Evolutionary conservation across 2,113 vertebrate species (phyloP).

Genomic region (Sialia sialis): DNA sequence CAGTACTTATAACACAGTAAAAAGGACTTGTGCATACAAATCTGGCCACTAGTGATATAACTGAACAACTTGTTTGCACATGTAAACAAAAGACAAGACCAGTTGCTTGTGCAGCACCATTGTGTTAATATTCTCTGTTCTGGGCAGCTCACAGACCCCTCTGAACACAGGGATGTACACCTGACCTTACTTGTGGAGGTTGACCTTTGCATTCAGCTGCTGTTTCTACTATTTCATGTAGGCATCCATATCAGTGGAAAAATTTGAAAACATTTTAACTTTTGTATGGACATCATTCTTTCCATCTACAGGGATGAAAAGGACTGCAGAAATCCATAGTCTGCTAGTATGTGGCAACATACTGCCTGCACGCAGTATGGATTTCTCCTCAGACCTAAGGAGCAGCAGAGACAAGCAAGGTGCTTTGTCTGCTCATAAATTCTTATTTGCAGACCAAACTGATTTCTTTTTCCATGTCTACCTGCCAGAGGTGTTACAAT

Average conservation of each 20-base stretch:
- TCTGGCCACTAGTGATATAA: background rate
- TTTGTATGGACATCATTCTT: background rate
- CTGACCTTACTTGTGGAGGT: background rate
- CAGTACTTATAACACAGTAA: background rate
- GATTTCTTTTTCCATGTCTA: background rate
- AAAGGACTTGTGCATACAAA: background rate
- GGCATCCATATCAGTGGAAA: background rate
- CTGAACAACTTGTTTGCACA: background rate
- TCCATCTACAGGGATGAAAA: background rate
- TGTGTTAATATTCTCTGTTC: background rate
- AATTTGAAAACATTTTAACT: background rate
- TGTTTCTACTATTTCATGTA: background rate
- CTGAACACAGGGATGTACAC: background rate
- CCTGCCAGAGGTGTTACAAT: background rate
- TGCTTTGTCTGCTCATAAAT: background rate
- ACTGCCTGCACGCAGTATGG: fast-evolving
- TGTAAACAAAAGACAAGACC: background rate
- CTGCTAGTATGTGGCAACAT: background rate
- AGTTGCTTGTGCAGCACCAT: background rate
- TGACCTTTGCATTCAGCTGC: fast-evolving
- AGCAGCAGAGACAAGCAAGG: background rate
- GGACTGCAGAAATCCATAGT: background rate
- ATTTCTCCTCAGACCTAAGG: background rate
- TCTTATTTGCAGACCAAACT: background rate
- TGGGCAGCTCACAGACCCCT: fast-evolving